Evolutionary conservation across 2,888 invertebrate species (phyloP), one percentile per base, ranked within the genome.

Genomic region (Cryptophagus acutangulus): DNA sequence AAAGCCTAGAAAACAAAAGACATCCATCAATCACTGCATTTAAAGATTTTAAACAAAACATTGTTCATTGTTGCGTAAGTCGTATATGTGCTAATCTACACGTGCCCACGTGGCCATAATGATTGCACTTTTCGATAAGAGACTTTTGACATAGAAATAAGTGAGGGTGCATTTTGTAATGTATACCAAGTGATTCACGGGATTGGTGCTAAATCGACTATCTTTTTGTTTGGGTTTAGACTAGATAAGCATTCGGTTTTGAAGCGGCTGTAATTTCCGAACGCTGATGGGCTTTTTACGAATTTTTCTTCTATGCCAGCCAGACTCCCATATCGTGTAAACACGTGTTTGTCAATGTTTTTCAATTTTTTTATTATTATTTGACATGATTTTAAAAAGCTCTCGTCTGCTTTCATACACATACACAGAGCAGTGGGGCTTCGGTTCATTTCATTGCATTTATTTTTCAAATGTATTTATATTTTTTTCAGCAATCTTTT

Each of bases 1-100:
- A n/a, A n/a, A n/a, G n/a, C n/a, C n/a, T n/a, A n/a, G n/a, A n/a
- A n/a, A n/a, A n/a, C n/a, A 58, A 60, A 60, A 59, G 59, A 52
- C 54, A 54, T 42, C 53, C 61, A 63, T 65, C 62, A 63, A 63
- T 63, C 63, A 63, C n/a, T 26, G 12, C 26, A 13, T 26, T 59
- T 57, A 55, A 58, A n/a, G n/a, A n/a, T n/a, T 62, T 62, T 64
- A 63, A 63, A 62, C 61, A 63, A 63, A 62, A 57, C 52, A 45
- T 45, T 13, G 12, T 45, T 48, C 51, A 49, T 56, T 55, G 59
- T 61, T 61, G 58, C 58, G 53, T 59, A 62, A 61, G 47, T 48
- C 49, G 51, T 20, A 6, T 20, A 13, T 4, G n/a, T 13, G 42
- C 41, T 50, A 44, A 53, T 49, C 52, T 31, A 16, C n/a, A n/a